Percentiles rank a stretch among this genome's conserved stretches.
These are phyloP conservation scores for Gopherus flavomarginatus DNA, from an alignment of 2,113 vertebrate species.

Conservation along the genomic window DNA sequence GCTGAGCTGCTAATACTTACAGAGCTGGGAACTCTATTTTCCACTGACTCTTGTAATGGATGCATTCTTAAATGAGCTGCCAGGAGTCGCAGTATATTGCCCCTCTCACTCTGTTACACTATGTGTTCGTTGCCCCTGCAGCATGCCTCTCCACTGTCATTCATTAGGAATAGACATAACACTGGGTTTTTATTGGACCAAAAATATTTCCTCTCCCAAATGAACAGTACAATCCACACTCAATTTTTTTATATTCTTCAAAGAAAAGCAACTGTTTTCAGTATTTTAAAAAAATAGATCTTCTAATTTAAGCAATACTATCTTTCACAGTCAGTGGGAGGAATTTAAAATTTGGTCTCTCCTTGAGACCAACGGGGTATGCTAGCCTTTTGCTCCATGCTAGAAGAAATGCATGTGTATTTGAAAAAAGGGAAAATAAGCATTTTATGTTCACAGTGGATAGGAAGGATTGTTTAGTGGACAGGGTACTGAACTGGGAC, in stretches of 20 bases:
- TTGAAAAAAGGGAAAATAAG: background rate
- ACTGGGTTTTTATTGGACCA: slow-evolving; percentile 26
- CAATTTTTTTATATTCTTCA: slow-evolving; percentile 30
- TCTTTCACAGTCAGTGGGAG: background rate
- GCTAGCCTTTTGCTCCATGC: background rate
- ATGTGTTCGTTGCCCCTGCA: slow-evolving; percentile 61
- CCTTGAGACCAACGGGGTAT: background rate
- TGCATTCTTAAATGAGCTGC: slow-evolving; percentile 62
- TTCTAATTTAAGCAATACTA: background rate
- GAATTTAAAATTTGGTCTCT: background rate
- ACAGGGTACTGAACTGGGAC: background rate
- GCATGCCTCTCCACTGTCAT: slow-evolving; percentile 55
- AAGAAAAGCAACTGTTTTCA: background rate
- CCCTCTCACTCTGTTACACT: slow-evolving; percentile 34
- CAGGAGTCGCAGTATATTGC: slow-evolving; percentile 57
- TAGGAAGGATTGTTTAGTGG: background rate
- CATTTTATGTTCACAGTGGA: background rate
- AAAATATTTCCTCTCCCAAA: slow-evolving; percentile 32
- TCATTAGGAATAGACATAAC: slow-evolving; percentile 39
- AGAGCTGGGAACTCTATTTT: slow-evolving; percentile 49
- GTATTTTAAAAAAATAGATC: background rate
- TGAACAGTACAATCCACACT: slow-evolving; percentile 20
- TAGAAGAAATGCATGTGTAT: background rate
- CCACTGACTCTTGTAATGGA: slow-evolving; percentile 52
- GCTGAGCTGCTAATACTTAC: slow-evolving; percentile 38